Base-by-base conservation (phyloP, 37 sponge, comb jelly and placozoan species). In the Chondrilla cf. caribensis region DNA sequence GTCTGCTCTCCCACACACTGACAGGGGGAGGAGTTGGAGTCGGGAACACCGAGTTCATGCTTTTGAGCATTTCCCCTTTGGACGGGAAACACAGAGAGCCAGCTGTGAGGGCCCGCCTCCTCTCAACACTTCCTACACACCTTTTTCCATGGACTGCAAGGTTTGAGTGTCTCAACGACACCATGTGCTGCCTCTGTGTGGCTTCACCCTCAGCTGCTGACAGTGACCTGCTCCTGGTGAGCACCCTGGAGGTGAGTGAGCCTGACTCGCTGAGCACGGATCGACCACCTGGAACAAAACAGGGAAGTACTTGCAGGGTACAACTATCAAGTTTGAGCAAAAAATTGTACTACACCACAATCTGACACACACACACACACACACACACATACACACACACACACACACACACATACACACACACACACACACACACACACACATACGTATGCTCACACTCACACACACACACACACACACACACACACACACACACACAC, bases 21-120 rank as follows among this genome's bases (percentile, higher is more conserved):
- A 58, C 64, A 35, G 51, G 36, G 0, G 57, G 65, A 22, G 82
- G 82, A 19, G 47, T 47, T 3, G 87, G 87, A 38, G 82, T 1
- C 18, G 87, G 87, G 31, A 51, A 87, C n/a, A 37, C 47, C 7
- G 65, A 58, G 58, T 57, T 68, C 8, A 81, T 76, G 21, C 43
- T 64, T 68, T 64, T 81, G 22, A 87, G 47, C 65, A 87, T 67
- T 42, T 87, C 87, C 1, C 55, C 78, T 24, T 40, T 73, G 36
- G 87, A 82, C 0, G 87, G 78, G 22, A 55, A 65, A 22, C 17
- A 32, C 0, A 18, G 24, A 21, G 37, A 64, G 9, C 28, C 5
- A n/a, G 78, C 84, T 29, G 78, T 54, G 9, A 82, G 37, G 40
- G 65, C 42, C 38, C 65, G 44, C 67, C 55, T 59, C 31, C 79